Evolutionary conservation across 2,888 invertebrate species (phyloP), one percentile per base, ranked within the genome.

Genomic region (Agrochola lychnidis): DNA sequence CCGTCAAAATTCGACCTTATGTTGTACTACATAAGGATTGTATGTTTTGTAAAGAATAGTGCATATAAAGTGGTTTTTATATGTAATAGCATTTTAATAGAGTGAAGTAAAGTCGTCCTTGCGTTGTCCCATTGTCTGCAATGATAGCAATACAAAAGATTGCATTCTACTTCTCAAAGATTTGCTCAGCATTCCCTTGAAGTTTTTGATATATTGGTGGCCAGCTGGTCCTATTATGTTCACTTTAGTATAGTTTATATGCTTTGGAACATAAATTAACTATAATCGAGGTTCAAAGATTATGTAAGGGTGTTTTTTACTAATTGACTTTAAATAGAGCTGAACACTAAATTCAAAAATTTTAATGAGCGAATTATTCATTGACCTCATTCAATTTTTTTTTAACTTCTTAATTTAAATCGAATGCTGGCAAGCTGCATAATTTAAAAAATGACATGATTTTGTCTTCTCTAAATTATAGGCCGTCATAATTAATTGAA

Each of bases 81-180:
- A 81, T 57, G 91, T 94, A 95, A 96, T 95, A 94, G 94, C 91
- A 88, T 93, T 95, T 96, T 96, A 95, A 96, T 96, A 93, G 92
- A 93, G 93, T 92, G 94, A 93, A 93, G 93, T 92, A 94, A 94
- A 94, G 92, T 93, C 95, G 95, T 95, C 96, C 96, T 96, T 96
- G 95, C 94, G 91, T 95, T 96, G 96, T 96, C 89, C 94, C 87
- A 95, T 96, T 96, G 95, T 95, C 87, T 91, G 90, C 86, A 85
- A 87, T 90, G 92, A 93, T 90, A 90, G 90, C 90, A 89, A 90
- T 90, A 93, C 93, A 93, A 94, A 90, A 93, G 93, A 94, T 93
- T 94, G 94, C 93, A 90, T 93, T 93, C 87, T 87, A 90, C 84
- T 91, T 92, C 92, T 91, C 86, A 88, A 89, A 90, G 88, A 91